phyloP scores from a whole-genome alignment of 1,140 invertebrate genomes.

The Zaprionus davidi region DNA sequence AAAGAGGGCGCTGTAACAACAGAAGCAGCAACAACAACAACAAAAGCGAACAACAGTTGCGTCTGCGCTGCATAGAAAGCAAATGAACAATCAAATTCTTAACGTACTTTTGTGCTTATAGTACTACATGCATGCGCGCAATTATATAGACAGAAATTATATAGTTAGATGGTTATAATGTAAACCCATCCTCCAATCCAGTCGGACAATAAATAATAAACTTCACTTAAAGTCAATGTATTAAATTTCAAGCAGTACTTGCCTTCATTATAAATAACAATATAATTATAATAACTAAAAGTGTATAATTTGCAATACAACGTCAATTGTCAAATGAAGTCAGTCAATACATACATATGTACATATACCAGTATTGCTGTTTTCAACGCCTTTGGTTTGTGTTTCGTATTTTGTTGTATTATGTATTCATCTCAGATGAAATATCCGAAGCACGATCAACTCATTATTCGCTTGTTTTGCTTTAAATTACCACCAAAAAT shows the following conservation, averaged over 20 bases:
- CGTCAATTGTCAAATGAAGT: too few relatives aligned
- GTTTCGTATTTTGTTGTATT: not conserved
- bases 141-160: too few relatives aligned
- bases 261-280: too few relatives aligned
- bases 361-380: not conserved
- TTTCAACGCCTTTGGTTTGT: not conserved
- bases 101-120: not conserved
- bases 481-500: slow-evolving; percentile 1
- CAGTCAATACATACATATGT: too few relatives aligned
- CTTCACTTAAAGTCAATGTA: too few relatives aligned
- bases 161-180: too few relatives aligned
- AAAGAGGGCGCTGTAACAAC: slow-evolving; percentile 32
- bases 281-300: too few relatives aligned
- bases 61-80: slow-evolving; percentile 29
- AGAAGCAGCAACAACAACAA: slow-evolving; percentile 15
- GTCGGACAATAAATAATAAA: too few relatives aligned
- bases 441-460: not conserved
- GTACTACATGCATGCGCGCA: not conserved
- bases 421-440: slow-evolving; percentile 9
- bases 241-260: too few relatives aligned
- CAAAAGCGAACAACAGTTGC: slow-evolving; percentile 12
- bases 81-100: slow-evolving; percentile 9
- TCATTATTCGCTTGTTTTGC: slow-evolving; percentile 15
- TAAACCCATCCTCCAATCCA: too few relatives aligned
- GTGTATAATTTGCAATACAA: too few relatives aligned